Evolutionary conservation across 53 echinoderm and acorn worm species (phyloP).

Genomic region (Paracentrotus lividus): DNA sequence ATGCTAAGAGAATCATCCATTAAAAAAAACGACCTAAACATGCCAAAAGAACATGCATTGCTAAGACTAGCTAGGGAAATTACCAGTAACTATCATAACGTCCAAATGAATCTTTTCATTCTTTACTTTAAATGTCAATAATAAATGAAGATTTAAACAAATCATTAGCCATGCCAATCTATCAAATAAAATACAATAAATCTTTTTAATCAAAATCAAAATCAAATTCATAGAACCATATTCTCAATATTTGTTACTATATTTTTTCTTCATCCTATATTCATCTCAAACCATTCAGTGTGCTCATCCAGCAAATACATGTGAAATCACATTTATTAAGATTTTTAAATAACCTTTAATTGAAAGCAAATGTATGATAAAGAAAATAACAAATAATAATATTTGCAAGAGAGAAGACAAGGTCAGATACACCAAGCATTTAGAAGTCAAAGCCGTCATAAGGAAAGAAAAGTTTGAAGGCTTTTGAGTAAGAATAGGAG

Average conservation of each 20-base stretch:
- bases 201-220: no score
- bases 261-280: background rate
- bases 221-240: no score
- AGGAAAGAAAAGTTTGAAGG: background rate
- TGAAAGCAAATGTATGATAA: background rate
- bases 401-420: background rate
- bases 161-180: background rate
- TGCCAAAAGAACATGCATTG: conserved; percentile 17
- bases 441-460: background rate
- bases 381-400: background rate
- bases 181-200: no score
- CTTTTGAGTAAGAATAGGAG: background rate
- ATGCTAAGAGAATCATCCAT: background rate
- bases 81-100: background rate
- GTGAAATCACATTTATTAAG: background rate
- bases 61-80: background rate
- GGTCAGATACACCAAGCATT: background rate
- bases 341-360: background rate
- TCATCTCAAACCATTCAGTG: background rate
- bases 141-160: background rate
- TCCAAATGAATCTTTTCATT: background rate
- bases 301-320: background rate
- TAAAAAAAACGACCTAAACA: background rate
- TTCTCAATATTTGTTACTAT: no score
- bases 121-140: background rate